Conservation (phyloP, 2,888 invertebrate genomes). For the Microctonus brassicae region DNA sequence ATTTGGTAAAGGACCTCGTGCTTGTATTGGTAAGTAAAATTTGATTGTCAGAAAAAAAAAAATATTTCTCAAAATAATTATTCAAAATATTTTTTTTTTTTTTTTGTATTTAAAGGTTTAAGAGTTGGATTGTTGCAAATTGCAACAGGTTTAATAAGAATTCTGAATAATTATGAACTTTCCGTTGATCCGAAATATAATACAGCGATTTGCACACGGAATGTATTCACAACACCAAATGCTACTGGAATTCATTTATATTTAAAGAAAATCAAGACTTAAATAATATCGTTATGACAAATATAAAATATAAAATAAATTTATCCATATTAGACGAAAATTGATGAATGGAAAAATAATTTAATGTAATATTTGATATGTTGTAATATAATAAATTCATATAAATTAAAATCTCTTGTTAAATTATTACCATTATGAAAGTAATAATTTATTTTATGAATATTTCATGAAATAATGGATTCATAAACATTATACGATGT, state of each 20-base stretch:
- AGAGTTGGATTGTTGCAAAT: conserved; percentile 55
- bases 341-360: not conserved
- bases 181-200: conserved; percentile 46
- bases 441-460: too few relatives aligned
- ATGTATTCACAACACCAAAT: conserved; percentile 48
- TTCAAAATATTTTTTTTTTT: too few relatives aligned
- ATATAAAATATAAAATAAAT: too few relatives aligned
- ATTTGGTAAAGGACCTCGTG: conserved; percentile 52
- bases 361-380: too few relatives aligned
- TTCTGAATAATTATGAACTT: conserved; percentile 55
- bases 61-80: too few relatives aligned
- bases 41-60: too few relatives aligned
- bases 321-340: not conserved
- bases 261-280: conserved; percentile 39
- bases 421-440: too few relatives aligned
- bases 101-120: conserved; percentile 51
- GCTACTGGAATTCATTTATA: conserved; percentile 46
- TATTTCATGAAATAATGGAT: too few relatives aligned
- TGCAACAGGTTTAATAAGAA: conserved; percentile 52
- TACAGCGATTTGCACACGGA: conserved; percentile 40
- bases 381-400: too few relatives aligned
- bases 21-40: conserved; percentile 25
- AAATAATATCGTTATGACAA: not conserved
- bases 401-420: too few relatives aligned
- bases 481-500: too few relatives aligned